phyloP scores from a whole-genome alignment of 2,888 invertebrate genomes.

The Acronicta psi region DNA sequence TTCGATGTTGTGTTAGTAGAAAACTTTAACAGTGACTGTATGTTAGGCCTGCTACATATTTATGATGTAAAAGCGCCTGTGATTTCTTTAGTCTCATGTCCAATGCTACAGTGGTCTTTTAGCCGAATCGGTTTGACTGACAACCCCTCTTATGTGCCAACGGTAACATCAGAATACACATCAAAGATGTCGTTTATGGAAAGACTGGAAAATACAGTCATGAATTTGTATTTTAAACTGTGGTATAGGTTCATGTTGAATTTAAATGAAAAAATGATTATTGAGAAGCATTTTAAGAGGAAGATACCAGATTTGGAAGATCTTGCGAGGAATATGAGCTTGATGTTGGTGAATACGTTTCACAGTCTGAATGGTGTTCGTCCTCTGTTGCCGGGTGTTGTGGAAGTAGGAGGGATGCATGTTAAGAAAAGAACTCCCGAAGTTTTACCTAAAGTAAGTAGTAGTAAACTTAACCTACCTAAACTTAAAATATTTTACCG shows the following conservation, averaged over 20 bases:
- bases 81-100: conserved; percentile 87
- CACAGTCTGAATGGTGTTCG: conserved; percentile 88
- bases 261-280: conserved; percentile 70
- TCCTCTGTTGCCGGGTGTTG: conserved; percentile 87
- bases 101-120: conserved; percentile 88
- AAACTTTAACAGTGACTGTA: conserved; percentile 90
- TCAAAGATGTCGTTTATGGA: conserved; percentile 84
- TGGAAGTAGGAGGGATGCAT: conserved; percentile 91
- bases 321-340: conserved; percentile 84
- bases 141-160: conserved; percentile 86
- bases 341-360: conserved; percentile 90
- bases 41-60: conserved; percentile 88
- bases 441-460: conserved; percentile 81
- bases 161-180: conserved; percentile 82
- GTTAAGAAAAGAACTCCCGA: conserved; percentile 70
- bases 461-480: no score
- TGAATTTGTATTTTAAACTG: conserved; percentile 66
- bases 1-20: conserved; percentile 91
- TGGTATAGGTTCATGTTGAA: conserved; percentile 74
- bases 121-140: conserved; percentile 79
- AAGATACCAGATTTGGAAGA: conserved; percentile 84
- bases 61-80: conserved; percentile 86
- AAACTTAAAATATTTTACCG: no score
- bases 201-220: conserved; percentile 75
- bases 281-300: conserved; percentile 79